phyloP scores from a whole-genome alignment of 2,888 invertebrate genomes.

The Chrysopilus asiliformis region DNA sequence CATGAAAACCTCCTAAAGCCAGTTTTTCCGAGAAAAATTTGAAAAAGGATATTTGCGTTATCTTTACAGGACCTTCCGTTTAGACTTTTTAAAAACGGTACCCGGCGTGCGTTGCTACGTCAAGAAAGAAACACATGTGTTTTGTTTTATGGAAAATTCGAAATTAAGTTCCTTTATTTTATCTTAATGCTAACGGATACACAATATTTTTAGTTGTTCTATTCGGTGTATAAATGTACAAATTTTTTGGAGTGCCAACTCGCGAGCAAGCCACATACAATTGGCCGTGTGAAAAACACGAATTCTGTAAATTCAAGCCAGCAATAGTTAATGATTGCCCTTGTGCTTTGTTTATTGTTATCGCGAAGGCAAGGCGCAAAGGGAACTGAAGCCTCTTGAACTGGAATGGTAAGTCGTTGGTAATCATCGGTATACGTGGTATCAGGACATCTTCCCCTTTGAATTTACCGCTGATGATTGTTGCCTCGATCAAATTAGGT shows the following conservation, averaged over 20 bases:
- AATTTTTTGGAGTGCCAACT: constrained; percentile 13
- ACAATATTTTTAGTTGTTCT: no score
- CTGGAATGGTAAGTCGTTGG: constrained; percentile 20
- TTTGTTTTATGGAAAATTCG: no score
- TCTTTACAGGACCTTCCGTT: no score
- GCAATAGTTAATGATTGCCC: constrained; percentile 20
- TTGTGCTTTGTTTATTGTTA: constrained; percentile 25
- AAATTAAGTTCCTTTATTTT: no score
- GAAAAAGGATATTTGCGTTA: no score
- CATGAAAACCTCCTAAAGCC: no score
- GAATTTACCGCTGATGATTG: constrained; percentile 15
- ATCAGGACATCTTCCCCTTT: constrained; percentile 19
- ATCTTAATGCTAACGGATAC: no score
- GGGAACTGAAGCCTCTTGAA: constrained; percentile 23
- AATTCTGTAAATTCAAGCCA: constrained; percentile 20
- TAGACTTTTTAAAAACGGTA: no score
- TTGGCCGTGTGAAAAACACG: constrained; percentile 25
- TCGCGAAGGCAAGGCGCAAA: constrained; percentile 21
- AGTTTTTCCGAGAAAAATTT: no score
- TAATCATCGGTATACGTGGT: constrained; percentile 26
- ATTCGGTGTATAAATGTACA: constrained; percentile 10
- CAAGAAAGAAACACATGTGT: no score
- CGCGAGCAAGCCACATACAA: constrained; percentile 21
- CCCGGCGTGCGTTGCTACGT: no score
- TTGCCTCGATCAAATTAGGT: constrained; percentile 20